Evolutionary conservation across 2,113 vertebrate genomes (phyloP).

Genomic region (Planiliza haematocheilus): DNA sequence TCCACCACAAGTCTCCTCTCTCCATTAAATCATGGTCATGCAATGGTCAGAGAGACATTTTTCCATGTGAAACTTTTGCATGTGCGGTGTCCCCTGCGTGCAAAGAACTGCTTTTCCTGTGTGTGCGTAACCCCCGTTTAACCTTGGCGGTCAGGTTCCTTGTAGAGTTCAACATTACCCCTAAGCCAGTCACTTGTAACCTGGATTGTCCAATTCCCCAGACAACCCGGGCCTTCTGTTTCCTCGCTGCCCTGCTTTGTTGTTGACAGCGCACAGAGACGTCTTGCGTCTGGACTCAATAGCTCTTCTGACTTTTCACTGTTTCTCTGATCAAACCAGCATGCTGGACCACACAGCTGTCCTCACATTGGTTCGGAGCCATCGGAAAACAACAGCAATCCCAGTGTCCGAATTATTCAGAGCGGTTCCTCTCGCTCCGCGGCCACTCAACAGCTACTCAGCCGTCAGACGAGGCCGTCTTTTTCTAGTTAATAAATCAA

Average conservation of each 20-base stretch:
- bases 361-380: constrained; percentile 52
- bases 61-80: constrained; percentile 48
- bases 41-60: constrained; percentile 39
- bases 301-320: constrained; percentile 60
- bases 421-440: constrained; percentile 32
- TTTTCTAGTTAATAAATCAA: constrained; percentile 40
- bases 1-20: constrained; percentile 52
- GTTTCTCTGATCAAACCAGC: constrained; percentile 73
- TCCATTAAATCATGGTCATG: constrained; percentile 48
- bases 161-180: constrained; percentile 62
- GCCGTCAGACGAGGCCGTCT: constrained; percentile 26
- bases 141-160: constrained; percentile 56
- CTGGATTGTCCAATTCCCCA: constrained; percentile 56
- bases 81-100: constrained; percentile 69
- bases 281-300: constrained; percentile 53
- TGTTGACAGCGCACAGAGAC: constrained; percentile 53
- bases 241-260: constrained; percentile 57
- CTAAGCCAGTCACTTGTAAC: constrained; percentile 51
- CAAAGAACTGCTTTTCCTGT: constrained; percentile 60
- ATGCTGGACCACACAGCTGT: constrained; percentile 75
- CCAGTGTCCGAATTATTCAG: constrained; percentile 39
- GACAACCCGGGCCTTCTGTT: constrained; percentile 67
- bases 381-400: constrained; percentile 56
- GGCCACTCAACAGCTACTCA: constrained; percentile 36
- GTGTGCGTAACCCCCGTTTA: constrained; percentile 53